Evolutionary conservation across 2,888 invertebrate genomes (phyloP).

Genomic region (Drosophila kuntzei): DNA sequence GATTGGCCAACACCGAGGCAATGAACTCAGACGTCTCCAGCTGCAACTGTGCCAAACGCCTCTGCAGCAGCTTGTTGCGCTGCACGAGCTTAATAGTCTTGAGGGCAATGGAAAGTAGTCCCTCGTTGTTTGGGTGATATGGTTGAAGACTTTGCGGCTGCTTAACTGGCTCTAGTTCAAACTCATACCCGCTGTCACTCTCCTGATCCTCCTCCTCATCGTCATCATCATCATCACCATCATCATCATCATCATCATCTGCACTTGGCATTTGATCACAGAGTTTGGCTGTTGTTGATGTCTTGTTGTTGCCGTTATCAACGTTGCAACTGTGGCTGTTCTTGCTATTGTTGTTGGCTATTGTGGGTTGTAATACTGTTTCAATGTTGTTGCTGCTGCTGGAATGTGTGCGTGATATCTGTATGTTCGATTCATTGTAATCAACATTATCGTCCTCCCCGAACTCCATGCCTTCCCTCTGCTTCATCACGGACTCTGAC

Average conservation of each 20-base stretch:
- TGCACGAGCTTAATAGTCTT: conserved; percentile 88
- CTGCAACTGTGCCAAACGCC: conserved; percentile 87
- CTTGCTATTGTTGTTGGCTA: conserved; percentile 45
- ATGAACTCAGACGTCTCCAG: conserved; percentile 89
- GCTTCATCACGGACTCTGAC: conserved; percentile 12
- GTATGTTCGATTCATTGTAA: conserved; percentile 14
- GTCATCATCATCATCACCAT: conserved; percentile 24
- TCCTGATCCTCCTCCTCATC: conserved; percentile 42
- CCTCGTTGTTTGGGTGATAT: conserved; percentile 76
- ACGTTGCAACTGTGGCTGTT: conserved; percentile 25
- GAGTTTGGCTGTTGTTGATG: conserved; percentile 37
- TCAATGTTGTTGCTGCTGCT: conserved; percentile 45
- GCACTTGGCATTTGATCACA: conserved; percentile 42
- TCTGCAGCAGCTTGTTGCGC: conserved; percentile 88
- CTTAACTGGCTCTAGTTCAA: conserved; percentile 42
- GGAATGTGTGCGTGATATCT: conserved; percentile 45
- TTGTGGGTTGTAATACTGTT: conserved; percentile 73
- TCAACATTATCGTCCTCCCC: conserved; percentile 13
- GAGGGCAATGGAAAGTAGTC: conserved; percentile 88
- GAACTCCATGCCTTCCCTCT: conserved; percentile 12
- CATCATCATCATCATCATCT: conserved; percentile 9
- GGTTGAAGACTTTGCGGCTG: conserved; percentile 33
- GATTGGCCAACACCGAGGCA: conserved; percentile 87
- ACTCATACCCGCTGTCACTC: conserved; percentile 58
- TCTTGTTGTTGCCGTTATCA: conserved; percentile 28